phyloP scores from a whole-genome alignment of 1,140 invertebrate genomes.

The Bombus affinis region DNA sequence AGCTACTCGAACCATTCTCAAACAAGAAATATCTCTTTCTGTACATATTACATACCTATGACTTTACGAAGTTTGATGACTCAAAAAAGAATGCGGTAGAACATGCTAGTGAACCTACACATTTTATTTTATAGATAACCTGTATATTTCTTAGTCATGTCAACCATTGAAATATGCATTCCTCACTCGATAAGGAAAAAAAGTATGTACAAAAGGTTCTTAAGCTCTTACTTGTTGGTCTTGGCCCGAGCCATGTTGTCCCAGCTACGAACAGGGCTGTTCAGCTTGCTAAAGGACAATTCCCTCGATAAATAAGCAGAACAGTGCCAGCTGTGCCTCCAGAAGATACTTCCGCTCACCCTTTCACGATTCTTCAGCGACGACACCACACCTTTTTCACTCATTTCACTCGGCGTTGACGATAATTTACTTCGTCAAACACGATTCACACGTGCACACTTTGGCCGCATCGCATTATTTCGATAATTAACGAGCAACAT shows the following conservation, averaged over 20 bases:
- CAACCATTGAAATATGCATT: not conserved
- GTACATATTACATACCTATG: not conserved
- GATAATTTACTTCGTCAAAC: constrained; percentile 18
- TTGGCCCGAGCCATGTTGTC: constrained; percentile 73
- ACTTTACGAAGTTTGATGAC: not conserved
- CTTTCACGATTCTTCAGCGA: constrained; percentile 68
- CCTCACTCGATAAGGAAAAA: constrained; percentile 13
- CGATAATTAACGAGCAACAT: not conserved
- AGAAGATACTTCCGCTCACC: constrained; percentile 74
- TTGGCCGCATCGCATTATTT: not conserved
- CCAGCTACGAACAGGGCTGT: constrained; percentile 68
- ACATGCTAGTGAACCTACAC: not conserved
- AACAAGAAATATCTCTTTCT: not conserved
- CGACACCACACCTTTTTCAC: constrained; percentile 67
- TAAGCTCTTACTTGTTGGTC: constrained; percentile 72
- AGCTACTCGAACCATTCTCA: not conserved
- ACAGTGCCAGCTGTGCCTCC: constrained; percentile 77
- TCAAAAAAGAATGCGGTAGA: not conserved
- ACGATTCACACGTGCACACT: constrained; percentile 39
- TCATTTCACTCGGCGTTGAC: constrained; percentile 64
- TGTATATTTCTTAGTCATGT: not conserved
- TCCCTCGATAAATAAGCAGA: constrained; percentile 69
- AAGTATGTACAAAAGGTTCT: constrained; percentile 6
- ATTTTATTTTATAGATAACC: not conserved
- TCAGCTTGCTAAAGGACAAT: constrained; percentile 62